Conservation (phyloP, 2,888 invertebrate species). For the Mesorhabditis sp. region DNA sequence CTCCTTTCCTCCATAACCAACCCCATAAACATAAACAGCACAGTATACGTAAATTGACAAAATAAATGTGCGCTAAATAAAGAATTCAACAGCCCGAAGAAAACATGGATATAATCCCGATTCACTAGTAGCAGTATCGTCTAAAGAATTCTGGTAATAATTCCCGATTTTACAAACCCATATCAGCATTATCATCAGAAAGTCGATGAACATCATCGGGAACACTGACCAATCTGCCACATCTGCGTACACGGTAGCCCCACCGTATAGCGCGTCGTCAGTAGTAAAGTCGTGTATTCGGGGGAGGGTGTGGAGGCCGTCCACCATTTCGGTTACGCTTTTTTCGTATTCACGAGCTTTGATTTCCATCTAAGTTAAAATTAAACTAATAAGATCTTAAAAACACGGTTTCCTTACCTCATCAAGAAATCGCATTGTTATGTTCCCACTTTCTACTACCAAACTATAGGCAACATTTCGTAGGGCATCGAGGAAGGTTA, state of each 20-base stretch:
- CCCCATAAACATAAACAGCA: too few relatives aligned
- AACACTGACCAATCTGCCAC: neutral
- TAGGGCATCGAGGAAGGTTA: neutral
- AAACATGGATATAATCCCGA: neutral
- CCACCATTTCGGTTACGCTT: conserved; percentile 1
- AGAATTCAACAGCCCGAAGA: neutral
- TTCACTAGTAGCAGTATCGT: neutral
- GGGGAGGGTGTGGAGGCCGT: neutral
- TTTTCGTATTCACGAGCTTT: neutral
- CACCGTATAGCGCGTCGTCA: neutral
- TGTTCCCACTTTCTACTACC: neutral
- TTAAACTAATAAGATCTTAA: neutral
- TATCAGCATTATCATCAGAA: neutral
- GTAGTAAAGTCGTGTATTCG: neutral
- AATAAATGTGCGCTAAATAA: too few relatives aligned
- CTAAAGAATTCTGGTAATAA: neutral
- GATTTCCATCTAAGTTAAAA: neutral
- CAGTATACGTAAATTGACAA: too few relatives aligned
- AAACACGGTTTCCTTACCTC: conserved; percentile 1
- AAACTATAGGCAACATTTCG: neutral
- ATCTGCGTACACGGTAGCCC: neutral
- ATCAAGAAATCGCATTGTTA: neutral
- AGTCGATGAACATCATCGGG: neutral
- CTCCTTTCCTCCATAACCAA: too few relatives aligned
- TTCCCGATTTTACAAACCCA: neutral